Evolutionary conservation across 2,888 invertebrate species (phyloP).

Genomic region (Buathra laborator): DNA sequence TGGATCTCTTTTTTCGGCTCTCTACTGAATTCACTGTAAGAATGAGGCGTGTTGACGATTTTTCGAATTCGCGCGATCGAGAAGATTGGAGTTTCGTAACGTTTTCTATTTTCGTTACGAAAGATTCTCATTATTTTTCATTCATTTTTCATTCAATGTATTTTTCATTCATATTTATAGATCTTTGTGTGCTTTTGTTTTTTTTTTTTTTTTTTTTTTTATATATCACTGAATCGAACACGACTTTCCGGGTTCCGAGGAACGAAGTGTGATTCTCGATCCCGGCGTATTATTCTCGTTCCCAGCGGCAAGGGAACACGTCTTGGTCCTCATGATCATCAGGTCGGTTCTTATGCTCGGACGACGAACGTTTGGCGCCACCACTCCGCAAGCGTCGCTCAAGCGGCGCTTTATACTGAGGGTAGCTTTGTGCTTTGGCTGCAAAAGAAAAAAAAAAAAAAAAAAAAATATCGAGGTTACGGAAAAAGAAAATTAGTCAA

Average conservation of each 20-base stretch:
- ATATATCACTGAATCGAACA: conserved; percentile 81
- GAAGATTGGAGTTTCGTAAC: conserved; percentile 10
- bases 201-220: neutral
- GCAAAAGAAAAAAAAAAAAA: conserved; percentile 56
- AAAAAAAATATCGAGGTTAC: neutral
- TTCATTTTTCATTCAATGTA: neutral
- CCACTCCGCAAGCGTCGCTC: conserved; percentile 95
- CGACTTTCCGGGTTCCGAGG: conserved; percentile 76
- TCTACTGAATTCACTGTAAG: neutral
- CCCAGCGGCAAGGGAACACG: conserved; percentile 90
- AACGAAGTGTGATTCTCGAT: conserved; percentile 79
- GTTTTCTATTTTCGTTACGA: conserved; percentile 49
- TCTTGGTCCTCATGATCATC: conserved; percentile 94
- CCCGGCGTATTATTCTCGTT: conserved; percentile 85
- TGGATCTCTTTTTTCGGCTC: conserved; percentile 9
- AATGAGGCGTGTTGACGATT: neutral
- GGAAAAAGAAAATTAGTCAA: too few relatives aligned
- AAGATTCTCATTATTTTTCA: conserved; percentile 61
- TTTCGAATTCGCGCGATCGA: conserved; percentile 16
- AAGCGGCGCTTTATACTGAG: conserved; percentile 93
- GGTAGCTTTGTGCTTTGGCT: conserved; percentile 86
- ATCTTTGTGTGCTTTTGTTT: conserved; percentile 24
- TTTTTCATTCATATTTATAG: conserved; percentile 23
- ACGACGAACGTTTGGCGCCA: conserved; percentile 94
- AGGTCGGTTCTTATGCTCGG: conserved; percentile 96